phyloP scores from a whole-genome alignment of 1,140 invertebrate genomes.

The Nilaparvata lugens region DNA sequence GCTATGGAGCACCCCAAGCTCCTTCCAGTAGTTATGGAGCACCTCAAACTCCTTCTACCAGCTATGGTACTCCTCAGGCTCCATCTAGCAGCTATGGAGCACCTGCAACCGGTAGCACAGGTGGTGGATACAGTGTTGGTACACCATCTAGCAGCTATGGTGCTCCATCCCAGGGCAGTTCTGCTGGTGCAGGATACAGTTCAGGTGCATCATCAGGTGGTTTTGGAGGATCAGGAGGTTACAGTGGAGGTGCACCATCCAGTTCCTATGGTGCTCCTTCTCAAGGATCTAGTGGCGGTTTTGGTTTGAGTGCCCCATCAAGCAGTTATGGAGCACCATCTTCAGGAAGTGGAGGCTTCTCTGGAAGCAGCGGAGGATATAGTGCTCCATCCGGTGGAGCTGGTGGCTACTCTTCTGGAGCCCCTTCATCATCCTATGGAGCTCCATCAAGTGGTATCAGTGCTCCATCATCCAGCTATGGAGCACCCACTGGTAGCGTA shows the following conservation, averaged over 20 bases:
- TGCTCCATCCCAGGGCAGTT: conserved; percentile 6
- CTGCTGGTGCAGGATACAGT: not conserved
- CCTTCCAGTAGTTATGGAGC: not conserved
- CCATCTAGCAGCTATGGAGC: conserved; percentile 17
- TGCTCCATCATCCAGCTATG: not conserved
- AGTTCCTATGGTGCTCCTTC: conserved; percentile 18
- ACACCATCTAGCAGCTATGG: conserved; percentile 17
- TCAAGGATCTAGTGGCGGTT: not conserved
- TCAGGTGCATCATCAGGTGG: conserved; percentile 9
- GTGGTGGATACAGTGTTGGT: not conserved
- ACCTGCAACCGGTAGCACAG: conserved; percentile 1
- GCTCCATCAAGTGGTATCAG: conserved; percentile 6
- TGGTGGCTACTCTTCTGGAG: conserved; percentile 4
- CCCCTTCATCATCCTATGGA: conserved; percentile 17
- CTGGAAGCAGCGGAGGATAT: not conserved
- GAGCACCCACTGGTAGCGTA: not conserved
- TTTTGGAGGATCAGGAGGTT: not conserved
- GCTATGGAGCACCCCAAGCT: conserved; percentile 19
- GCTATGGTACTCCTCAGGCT: conserved; percentile 12
- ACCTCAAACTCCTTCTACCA: not conserved
- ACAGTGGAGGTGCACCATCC: conserved; percentile 10
- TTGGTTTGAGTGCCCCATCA: not conserved
- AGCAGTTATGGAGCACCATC: conserved; percentile 12
- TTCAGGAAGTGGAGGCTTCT: conserved; percentile 3
- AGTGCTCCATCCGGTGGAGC: conserved; percentile 2